phyloP scores from a whole-genome alignment of 2,797 vertebrate genomes.

The Sciurus carolinensis region DNA sequence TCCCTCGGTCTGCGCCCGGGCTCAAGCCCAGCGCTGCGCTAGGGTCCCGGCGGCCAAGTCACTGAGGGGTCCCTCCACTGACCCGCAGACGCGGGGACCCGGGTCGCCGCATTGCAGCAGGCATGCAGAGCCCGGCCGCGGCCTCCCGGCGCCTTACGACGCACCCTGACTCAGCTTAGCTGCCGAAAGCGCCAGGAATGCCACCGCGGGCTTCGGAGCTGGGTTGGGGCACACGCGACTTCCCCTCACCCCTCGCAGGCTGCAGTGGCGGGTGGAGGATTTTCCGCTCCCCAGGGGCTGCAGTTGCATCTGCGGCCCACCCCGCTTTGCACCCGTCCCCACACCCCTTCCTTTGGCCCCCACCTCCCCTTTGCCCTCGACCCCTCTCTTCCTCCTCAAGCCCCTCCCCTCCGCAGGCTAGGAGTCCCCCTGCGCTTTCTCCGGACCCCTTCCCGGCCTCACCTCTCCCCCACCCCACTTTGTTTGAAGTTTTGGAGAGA shows the following conservation, averaged over 20 bases:
- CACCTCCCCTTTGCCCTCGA: constrained; percentile 82
- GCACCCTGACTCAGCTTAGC: background rate
- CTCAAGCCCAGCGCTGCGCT: background rate
- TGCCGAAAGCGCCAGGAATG: background rate
- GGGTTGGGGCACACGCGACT: background rate
- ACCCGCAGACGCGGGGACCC: background rate
- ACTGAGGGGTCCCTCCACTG: background rate
- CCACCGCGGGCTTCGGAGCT: background rate
- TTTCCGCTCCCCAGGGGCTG: background rate
- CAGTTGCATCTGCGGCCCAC: constrained; percentile 17
- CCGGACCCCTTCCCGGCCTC: background rate
- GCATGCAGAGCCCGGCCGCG: background rate
- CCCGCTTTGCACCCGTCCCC: background rate
- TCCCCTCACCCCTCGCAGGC: background rate
- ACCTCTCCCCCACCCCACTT: constrained; percentile 52
- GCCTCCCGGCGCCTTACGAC: background rate
- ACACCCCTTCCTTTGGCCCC: constrained; percentile 73
- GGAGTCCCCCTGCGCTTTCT: background rate
- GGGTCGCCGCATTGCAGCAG: background rate
- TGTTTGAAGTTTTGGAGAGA: constrained; percentile 84
- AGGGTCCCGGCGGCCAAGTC: background rate
- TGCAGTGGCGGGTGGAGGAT: background rate
- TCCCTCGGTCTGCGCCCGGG: background rate
- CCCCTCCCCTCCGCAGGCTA: constrained; percentile 33
- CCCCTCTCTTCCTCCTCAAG: constrained; percentile 76